Conservation (phyloP, 2,797 vertebrate genomes). For the Astyanax mexicanus region DNA sequence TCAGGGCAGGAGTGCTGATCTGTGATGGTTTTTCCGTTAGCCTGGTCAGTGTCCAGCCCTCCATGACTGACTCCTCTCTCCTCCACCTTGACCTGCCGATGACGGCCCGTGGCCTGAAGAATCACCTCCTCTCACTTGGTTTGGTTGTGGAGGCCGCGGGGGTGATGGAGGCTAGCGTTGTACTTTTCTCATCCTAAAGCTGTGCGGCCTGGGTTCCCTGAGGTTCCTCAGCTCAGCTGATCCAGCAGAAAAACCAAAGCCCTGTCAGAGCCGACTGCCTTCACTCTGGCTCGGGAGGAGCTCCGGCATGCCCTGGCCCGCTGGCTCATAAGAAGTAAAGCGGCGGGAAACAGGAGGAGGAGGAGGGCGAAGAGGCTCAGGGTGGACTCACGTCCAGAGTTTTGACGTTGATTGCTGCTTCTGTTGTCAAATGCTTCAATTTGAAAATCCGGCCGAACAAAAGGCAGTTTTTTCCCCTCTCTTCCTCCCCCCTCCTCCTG, state of each 20-base stretch:
- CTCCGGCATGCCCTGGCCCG: slow-evolving; percentile 66
- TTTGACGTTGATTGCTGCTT: slow-evolving; percentile 75
- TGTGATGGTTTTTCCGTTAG: slow-evolving; percentile 18
- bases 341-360: slow-evolving; percentile 56
- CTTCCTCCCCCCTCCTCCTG: slow-evolving; percentile 38
- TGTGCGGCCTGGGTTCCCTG: background rate
- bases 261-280: slow-evolving; percentile 67
- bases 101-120: background rate
- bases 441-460: slow-evolving; percentile 71
- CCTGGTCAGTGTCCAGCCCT: slow-evolving; percentile 4
- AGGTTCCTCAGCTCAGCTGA: slow-evolving; percentile 50
- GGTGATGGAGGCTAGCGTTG: slow-evolving; percentile 2
- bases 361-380: slow-evolving; percentile 38
- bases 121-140: background rate
- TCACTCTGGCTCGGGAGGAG: slow-evolving; percentile 49
- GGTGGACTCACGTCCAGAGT: slow-evolving; percentile 68
- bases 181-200: background rate
- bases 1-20: slow-evolving; percentile 23
- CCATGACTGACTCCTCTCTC: background rate
- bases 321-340: slow-evolving; percentile 73
- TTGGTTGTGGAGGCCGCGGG: background rate
- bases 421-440: slow-evolving; percentile 73
- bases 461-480: slow-evolving; percentile 51
- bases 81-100: slow-evolving; percentile 33
- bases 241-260: slow-evolving; percentile 63